phyloP scores from a whole-genome alignment of 1,140 invertebrate genomes.

The Copidosoma floridanum region DNA sequence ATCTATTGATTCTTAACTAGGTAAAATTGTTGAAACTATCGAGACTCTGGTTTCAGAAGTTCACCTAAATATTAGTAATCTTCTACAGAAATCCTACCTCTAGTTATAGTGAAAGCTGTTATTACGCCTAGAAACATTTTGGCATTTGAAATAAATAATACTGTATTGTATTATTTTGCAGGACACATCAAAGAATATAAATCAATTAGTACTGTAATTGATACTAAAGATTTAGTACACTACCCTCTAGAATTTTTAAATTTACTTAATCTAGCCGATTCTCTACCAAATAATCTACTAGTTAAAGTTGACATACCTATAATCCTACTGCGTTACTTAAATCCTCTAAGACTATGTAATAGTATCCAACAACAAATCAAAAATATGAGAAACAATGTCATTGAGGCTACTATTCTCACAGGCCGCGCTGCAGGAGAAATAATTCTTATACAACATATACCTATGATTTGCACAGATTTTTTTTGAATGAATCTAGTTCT shows the following conservation, averaged over 20 bases:
- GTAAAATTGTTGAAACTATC: not conserved
- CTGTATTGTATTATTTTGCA: constrained; percentile 37
- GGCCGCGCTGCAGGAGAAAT: constrained; percentile 50
- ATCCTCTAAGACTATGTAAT: constrained; percentile 53
- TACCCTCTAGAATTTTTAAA: constrained; percentile 53
- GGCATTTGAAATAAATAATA: constrained; percentile 42
- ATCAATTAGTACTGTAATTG: constrained; percentile 44
- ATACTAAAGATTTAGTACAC: constrained; percentile 37
- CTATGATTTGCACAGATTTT: no score
- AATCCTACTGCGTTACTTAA: constrained; percentile 50
- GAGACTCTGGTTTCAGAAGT: constrained; percentile 43
- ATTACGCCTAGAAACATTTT: constrained; percentile 36
- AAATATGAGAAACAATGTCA: constrained; percentile 45
- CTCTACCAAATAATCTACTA: constrained; percentile 46
- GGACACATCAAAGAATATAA: constrained; percentile 40
- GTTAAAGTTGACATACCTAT: constrained; percentile 51
- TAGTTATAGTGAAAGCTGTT: constrained; percentile 44
- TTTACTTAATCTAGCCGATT: constrained; percentile 44
- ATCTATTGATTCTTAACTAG: not conserved
- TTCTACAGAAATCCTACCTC: constrained; percentile 40
- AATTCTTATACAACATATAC: no score
- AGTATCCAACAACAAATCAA: constrained; percentile 49
- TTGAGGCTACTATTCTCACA: constrained; percentile 51
- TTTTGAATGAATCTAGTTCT: no score
- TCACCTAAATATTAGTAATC: constrained; percentile 35